Evolutionary conservation across 2,888 invertebrate species (phyloP).

Genomic region (Laothoe populi): DNA sequence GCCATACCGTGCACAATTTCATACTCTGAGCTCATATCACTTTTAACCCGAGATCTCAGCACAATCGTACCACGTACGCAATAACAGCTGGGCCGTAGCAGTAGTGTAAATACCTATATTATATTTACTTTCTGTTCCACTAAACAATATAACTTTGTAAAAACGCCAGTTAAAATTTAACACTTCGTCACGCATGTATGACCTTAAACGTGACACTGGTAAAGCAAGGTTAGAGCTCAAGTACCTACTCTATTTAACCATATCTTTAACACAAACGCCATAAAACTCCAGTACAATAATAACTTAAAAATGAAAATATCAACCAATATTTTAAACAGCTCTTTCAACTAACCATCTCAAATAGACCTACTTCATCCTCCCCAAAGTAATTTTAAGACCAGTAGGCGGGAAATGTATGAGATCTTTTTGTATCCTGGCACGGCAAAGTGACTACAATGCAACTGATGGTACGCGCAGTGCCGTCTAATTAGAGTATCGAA

Average conservation of each 20-base stretch:
- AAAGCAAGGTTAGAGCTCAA: background rate
- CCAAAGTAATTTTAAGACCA: slow-evolving; percentile 10
- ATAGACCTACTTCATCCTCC: slow-evolving; percentile 16
- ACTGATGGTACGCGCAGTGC: too few relatives aligned
- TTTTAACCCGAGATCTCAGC: too few relatives aligned
- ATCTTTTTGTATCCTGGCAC: too few relatives aligned
- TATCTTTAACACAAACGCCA: slow-evolving; percentile 2
- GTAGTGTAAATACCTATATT: too few relatives aligned
- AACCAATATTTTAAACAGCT: slow-evolving; percentile 35
- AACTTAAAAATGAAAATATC: background rate
- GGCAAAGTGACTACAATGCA: too few relatives aligned
- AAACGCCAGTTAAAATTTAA: background rate
- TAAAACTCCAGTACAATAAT: background rate
- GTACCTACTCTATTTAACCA: slow-evolving; percentile 18
- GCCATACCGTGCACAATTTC: too few relatives aligned
- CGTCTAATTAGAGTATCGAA: too few relatives aligned
- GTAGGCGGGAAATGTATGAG: background rate
- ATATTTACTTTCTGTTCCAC: too few relatives aligned
- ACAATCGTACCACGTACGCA: too few relatives aligned
- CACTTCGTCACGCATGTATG: slow-evolving; percentile 19
- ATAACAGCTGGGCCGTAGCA: too few relatives aligned
- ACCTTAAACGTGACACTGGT: slow-evolving; percentile 27
- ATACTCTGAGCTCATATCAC: too few relatives aligned
- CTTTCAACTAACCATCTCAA: slow-evolving; percentile 33
- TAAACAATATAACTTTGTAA: background rate